phyloP scores from a whole-genome alignment of 2,113 vertebrate genomes.

The Sinosuthora webbiana region DNA sequence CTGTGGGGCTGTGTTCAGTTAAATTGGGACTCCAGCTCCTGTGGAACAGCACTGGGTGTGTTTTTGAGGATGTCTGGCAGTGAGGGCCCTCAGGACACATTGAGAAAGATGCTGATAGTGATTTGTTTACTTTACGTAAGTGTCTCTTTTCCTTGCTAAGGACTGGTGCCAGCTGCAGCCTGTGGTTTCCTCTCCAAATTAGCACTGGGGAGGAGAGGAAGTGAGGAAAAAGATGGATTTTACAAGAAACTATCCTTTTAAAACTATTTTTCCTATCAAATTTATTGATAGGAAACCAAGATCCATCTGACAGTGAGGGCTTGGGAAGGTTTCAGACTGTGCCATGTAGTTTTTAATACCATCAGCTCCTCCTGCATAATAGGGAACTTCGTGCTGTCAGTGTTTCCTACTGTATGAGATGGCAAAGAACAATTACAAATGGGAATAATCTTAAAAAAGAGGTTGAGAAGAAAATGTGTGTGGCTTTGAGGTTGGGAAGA shows the following conservation, averaged over 20 bases:
- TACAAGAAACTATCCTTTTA: neutral
- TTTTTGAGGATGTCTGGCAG: neutral
- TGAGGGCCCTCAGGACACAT: neutral
- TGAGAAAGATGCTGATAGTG: neutral
- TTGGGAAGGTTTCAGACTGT: neutral
- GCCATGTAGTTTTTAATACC: neutral
- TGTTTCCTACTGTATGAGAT: neutral
- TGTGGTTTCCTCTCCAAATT: neutral
- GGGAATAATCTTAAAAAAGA: neutral
- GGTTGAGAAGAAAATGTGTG: neutral
- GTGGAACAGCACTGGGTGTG: neutral
- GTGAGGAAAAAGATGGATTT: neutral
- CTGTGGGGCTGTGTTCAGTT: neutral
- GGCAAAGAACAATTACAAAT: neutral
- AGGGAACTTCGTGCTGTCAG: neutral
- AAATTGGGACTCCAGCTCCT: neutral
- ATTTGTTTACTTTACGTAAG: neutral
- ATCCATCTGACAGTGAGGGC: neutral
- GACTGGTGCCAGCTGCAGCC: neutral
- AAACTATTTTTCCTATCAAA: too few species aligned
- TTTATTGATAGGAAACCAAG: neutral
- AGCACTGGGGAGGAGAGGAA: neutral
- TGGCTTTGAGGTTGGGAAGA: neutral
- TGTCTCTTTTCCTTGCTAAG: neutral
- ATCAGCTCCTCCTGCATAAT: neutral